phyloP scores from a whole-genome alignment of 2,113 vertebrate genomes.

The Rutilus rutilus region DNA sequence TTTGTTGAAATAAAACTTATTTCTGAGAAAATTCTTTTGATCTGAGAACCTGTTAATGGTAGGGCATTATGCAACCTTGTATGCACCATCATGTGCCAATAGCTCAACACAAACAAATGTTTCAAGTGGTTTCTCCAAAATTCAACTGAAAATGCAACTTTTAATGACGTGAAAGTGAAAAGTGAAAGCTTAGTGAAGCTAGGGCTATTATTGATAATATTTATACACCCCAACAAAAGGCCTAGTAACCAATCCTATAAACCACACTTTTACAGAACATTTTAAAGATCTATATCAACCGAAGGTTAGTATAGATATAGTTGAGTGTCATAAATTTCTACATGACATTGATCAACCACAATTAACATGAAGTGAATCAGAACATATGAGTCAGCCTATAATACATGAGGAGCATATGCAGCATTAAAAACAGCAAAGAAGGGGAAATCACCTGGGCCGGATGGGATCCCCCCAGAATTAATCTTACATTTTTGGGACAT shows the following conservation, averaged over 20 bases:
- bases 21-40: neutral
- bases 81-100: neutral
- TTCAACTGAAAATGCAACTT: too few species aligned
- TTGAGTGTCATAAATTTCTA: neutral
- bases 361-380: neutral
- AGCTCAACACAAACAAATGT: too few species aligned
- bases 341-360: neutral
- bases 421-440: neutral
- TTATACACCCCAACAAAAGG: neutral
- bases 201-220: neutral
- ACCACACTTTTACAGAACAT: neutral
- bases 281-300: neutral
- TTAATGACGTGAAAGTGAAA: too few species aligned
- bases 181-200: neutral
- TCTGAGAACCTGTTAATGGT: neutral
- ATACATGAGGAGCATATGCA: neutral
- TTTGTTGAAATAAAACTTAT: neutral
- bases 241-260: neutral
- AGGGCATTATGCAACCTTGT: neutral
- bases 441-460: neutral
- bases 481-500: neutral
- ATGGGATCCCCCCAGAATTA: neutral
- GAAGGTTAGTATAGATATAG: neutral
- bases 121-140: too few species aligned
- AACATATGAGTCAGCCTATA: neutral